Percentiles rank a stretch among this genome's conserved stretches.
phyloP scores from a whole-genome alignment of 1,140 invertebrate species.

The Pogonomyrmex californicus region DNA sequence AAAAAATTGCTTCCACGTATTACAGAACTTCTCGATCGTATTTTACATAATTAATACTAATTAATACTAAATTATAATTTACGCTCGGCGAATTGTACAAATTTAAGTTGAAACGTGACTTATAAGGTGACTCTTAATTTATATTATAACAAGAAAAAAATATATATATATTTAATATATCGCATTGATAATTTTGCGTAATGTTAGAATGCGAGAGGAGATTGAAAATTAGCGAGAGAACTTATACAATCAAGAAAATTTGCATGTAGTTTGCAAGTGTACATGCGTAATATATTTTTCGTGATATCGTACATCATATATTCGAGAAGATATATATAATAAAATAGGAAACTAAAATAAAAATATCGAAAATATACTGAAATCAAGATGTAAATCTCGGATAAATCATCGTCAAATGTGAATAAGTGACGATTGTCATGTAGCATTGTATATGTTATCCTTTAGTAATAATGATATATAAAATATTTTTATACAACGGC shows the following conservation, averaged over 20 bases:
- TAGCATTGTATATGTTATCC: constrained; percentile 15
- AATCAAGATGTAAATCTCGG: constrained; percentile 42
- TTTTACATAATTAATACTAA: constrained; percentile 54
- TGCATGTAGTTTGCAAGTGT: constrained; percentile 42
- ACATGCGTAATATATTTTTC: constrained; percentile 65
- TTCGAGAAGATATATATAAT: constrained; percentile 13
- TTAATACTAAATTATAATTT: constrained; percentile 72
- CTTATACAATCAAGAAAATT: constrained; percentile 36
- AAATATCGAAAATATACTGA: constrained; percentile 46
- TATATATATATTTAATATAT: constrained; percentile 67
- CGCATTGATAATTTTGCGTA: constrained; percentile 39
- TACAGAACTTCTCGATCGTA: neutral
- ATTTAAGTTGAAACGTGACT: constrained; percentile 77
- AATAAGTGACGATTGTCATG: neutral
- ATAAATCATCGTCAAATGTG: constrained; percentile 1
- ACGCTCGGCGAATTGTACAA: constrained; percentile 81
- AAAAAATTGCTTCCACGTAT: constrained; percentile 27
- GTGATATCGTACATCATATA: constrained; percentile 40
- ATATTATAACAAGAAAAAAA: constrained; percentile 75
- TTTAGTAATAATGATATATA: constrained; percentile 17
- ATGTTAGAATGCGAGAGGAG: constrained; percentile 41
- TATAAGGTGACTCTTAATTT: constrained; percentile 78
- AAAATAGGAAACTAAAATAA: constrained; percentile 53
- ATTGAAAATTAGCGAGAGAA: constrained; percentile 20
- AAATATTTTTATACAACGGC: constrained; percentile 50